Percentiles rank a stretch among this genome's conserved stretches.
Conservation (phyloP, 1,140 invertebrate genomes). For the Macrotrachela quadricornifera region DNA sequence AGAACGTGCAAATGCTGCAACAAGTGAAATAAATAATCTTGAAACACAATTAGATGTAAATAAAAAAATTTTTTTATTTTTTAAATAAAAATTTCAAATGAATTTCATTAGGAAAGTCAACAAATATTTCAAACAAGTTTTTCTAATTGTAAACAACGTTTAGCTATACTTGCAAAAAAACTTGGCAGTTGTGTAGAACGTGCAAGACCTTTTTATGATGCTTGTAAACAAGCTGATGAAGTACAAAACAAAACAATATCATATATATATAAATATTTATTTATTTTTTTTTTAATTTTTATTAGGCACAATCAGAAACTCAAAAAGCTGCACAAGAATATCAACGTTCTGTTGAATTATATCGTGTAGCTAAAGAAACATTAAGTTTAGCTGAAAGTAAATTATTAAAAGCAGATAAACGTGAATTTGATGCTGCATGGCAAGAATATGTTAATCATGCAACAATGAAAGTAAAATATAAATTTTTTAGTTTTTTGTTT, state of each 20-base stretch:
- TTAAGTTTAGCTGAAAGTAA: slow-evolving; percentile 69
- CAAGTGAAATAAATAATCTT: slow-evolving; percentile 72
- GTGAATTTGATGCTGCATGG: slow-evolving; percentile 76
- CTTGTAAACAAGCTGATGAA: slow-evolving; percentile 41
- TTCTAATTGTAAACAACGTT: slow-evolving; percentile 56
- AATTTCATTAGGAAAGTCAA: slow-evolving; percentile 56
- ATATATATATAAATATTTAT: neutral
- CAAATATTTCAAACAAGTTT: slow-evolving; percentile 56
- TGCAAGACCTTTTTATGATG: slow-evolving; percentile 72
- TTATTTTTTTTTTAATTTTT: neutral
- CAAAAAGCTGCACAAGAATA: slow-evolving; percentile 72
- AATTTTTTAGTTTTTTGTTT: too few species aligned
- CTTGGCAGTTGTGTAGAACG: slow-evolving; percentile 63
- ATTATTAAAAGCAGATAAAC: slow-evolving; percentile 49
- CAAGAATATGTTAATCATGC: slow-evolving; percentile 94
- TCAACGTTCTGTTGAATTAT: slow-evolving; percentile 48
- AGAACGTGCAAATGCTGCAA: slow-evolving; percentile 67
- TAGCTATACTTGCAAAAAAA: slow-evolving; percentile 59
- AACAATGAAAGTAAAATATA: slow-evolving; percentile 58
- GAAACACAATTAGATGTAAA: slow-evolving; percentile 79
- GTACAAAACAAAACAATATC: slow-evolving; percentile 11
- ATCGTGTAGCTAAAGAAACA: slow-evolving; percentile 82
- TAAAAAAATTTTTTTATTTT: slow-evolving; percentile 14
- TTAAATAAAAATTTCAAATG: neutral
- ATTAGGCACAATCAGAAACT: slow-evolving; percentile 48